Evolutionary conservation across 2,113 vertebrate species (phyloP).

Genomic region (Datnioides undecimradiatus): DNA sequence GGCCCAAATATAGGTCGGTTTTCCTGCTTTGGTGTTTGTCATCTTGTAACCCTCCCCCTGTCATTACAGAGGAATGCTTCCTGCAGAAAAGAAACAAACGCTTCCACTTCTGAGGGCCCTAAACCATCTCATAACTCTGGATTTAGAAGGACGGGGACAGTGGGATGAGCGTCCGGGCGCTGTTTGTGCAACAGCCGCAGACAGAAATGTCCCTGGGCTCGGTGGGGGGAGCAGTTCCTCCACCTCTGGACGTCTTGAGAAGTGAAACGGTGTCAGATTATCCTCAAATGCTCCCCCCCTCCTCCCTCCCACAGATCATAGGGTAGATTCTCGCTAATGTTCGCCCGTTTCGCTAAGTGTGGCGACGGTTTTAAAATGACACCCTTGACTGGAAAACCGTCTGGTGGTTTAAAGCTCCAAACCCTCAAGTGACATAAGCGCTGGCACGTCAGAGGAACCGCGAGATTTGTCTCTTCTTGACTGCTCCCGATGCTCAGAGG

Average conservation of each 20-base stretch:
- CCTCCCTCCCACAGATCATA: constrained; percentile 38
- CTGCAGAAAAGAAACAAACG: constrained; percentile 23
- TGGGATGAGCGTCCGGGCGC: background rate
- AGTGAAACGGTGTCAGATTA: background rate
- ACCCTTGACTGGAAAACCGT: constrained; percentile 51
- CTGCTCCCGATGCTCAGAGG: background rate
- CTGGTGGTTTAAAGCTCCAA: constrained; percentile 13
- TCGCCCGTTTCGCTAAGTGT: constrained; percentile 1
- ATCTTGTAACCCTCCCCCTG: constrained; percentile 61
- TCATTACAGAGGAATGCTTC: constrained; percentile 78
- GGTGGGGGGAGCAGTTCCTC: background rate
- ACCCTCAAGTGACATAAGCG: constrained; percentile 23
- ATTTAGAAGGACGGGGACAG: constrained; percentile 34
- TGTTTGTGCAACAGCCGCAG: background rate
- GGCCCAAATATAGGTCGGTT: constrained; percentile 56
- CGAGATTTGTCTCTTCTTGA: background rate
- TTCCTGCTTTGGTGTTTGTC: constrained; percentile 50
- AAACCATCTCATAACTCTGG: constrained; percentile 36
- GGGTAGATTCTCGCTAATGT: constrained; percentile 8
- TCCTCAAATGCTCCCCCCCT: constrained; percentile 27
- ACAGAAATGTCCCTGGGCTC: background rate
- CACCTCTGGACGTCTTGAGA: background rate
- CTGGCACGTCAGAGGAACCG: constrained; percentile 1
- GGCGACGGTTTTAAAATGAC: constrained; percentile 38
- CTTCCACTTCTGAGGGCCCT: constrained; percentile 27